A percentile compares a stretch with the other conserved stretches of the same genome.
These are phyloP conservation scores for Rhopalosiphum padi DNA, from an alignment of 1,140 invertebrate species.

Conservation along the genomic window DNA sequence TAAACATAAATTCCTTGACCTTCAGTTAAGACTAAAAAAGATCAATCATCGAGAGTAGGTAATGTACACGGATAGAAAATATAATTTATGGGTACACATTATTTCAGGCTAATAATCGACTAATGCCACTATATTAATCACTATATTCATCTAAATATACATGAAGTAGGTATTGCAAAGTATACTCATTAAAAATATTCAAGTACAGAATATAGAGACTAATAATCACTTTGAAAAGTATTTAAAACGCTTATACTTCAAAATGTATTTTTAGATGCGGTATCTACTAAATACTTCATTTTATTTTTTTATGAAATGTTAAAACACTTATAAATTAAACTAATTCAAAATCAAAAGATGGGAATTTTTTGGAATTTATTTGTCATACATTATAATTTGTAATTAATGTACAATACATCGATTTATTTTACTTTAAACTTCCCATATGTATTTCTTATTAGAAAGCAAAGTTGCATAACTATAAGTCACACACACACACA, in stretches of 20 bases:
- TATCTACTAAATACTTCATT: not conserved
- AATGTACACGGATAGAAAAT: too few relatives aligned
- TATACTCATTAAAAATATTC: not conserved
- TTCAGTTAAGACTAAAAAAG: not conserved
- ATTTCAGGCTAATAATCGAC: not conserved
- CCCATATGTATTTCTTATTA: not conserved
- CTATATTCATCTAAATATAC: not conserved
- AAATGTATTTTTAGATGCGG: not conserved
- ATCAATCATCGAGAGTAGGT: not conserved
- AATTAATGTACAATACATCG: not conserved
- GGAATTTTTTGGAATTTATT: not conserved
- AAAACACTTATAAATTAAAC: not conserved
- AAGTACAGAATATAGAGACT: not conserved
- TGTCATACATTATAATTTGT: not conserved
- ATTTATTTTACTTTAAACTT: not conserved
- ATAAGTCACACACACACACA: not conserved
- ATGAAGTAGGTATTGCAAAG: not conserved
- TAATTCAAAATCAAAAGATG: not conserved
- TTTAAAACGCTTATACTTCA: not conserved
- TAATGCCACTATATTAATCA: not conserved
- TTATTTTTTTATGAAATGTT: not conserved
- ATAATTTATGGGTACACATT: not conserved
- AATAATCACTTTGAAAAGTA: too few relatives aligned
- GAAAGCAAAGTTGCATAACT: not conserved
- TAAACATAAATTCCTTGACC: not conserved